Conservation (phyloP, 2,888 invertebrate species). For the Machimus atricapillus region DNA sequence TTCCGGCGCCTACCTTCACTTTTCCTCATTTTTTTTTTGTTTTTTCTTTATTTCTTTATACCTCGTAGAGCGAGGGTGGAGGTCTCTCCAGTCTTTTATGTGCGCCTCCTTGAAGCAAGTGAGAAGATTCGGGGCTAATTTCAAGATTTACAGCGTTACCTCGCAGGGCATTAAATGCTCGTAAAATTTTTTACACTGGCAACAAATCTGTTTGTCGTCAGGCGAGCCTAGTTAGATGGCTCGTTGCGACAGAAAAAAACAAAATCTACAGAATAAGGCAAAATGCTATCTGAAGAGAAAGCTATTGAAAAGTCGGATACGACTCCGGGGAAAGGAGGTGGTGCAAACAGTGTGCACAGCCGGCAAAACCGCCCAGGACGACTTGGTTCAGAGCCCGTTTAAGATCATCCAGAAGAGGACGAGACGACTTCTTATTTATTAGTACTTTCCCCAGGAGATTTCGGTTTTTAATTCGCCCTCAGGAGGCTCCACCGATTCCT, state of each 20-base stretch:
- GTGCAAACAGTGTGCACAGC: background rate
- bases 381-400: background rate
- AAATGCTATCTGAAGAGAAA: conserved; percentile 1
- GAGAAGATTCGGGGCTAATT: conserved; percentile 42
- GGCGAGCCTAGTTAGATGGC: background rate
- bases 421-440: conserved; percentile 5
- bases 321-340: background rate
- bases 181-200: conserved; percentile 41
- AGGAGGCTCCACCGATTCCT: background rate
- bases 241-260: background rate
- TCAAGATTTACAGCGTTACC: conserved; percentile 44
- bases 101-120: background rate
- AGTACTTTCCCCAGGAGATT: background rate
- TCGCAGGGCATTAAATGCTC: conserved; percentile 45
- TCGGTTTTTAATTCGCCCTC: background rate
- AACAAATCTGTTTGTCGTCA: conserved; percentile 24
- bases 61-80: background rate
- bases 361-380: background rate
- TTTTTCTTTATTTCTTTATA: background rate
- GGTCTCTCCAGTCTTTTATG: conserved; percentile 31
- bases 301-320: conserved; percentile 8
- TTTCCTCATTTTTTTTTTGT: background rate
- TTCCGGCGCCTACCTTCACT: conserved; percentile 8
- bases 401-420: conserved; percentile 2
- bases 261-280: background rate